Base-by-base conservation (phyloP, 2,888 invertebrate genomes). In the Baccha elongata region DNA sequence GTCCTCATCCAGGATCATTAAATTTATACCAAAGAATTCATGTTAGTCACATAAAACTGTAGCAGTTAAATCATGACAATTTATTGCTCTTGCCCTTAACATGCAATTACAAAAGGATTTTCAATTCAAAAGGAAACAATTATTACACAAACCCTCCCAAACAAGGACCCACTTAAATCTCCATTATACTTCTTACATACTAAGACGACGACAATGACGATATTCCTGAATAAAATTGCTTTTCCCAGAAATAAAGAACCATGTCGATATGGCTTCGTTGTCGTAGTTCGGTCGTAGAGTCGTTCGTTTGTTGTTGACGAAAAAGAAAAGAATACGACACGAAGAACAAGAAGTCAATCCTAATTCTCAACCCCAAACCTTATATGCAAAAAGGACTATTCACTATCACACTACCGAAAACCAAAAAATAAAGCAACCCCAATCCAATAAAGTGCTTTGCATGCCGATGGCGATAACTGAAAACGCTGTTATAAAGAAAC, bases 41-140 rank as follows among this genome's bases (percentile, higher is more conserved):
- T 81, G 81, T 75, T 75, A 72, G 81, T 42, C 65, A 42, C 67
- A 78, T 83, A 68, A 78, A 73, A 83, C 62, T 42, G 62, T 68
- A 72, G 64, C 71, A 60, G 65, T 71, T 81, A 76, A 83, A 76
- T 83, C 83, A 78, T 68, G 68, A 78, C 76, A 78, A 78, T 83
- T 83, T 83, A 83, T 83, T 78, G 55, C 68, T 53, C 29, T 32
- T 73, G 83, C 62, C 76, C 83, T 52, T 58, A 83, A 78, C 76
- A 83, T 76, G 83, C 78, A 83, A 83, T 83, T 78, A 83, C 76
- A 68, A 78, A 83, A 68, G 78, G 76, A 73, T 72, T 78, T 83
- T 78, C 72, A 78, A 78, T 83, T 83, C 83, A 68, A 78, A 81
- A 52, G 83, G 83, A 83, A 83, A 83, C 83, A 83, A 83, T 83